Conservation (phyloP, 2,113 vertebrate genomes). For the Melanocharis versteri region DNA sequence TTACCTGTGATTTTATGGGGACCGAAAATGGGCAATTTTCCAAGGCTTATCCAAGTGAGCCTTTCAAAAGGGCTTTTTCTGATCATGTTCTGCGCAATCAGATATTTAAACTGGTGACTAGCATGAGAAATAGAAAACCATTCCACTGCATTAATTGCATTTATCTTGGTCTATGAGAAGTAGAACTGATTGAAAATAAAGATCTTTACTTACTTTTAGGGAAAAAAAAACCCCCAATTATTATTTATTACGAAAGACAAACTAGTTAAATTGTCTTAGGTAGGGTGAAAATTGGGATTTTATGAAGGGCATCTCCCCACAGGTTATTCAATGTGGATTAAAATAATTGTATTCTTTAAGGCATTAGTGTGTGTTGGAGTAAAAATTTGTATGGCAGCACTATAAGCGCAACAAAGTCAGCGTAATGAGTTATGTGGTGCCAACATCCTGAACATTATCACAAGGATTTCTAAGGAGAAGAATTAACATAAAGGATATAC, state of each 20-base stretch:
- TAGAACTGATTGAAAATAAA: neutral
- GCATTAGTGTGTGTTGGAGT: neutral
- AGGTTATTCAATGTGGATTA: neutral
- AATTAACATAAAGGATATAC: slow-evolving; percentile 47
- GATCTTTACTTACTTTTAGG: neutral
- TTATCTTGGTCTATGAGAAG: neutral
- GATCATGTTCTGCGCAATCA: neutral
- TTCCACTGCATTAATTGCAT: neutral
- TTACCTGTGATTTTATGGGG: neutral
- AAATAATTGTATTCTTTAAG: neutral
- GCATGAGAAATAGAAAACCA: neutral
- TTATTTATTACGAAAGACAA: neutral
- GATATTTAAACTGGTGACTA: neutral
- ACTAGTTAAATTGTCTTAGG: neutral
- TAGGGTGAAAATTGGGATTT: neutral
- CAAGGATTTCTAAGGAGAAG: slow-evolving; percentile 45
- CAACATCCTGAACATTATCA: slow-evolving; percentile 38
- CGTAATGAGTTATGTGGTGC: slow-evolving; percentile 8
- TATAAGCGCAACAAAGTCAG: neutral
- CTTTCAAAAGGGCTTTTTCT: neutral
- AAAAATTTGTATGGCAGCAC: slow-evolving; percentile 22
- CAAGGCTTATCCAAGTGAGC: neutral
- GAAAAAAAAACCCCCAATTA: neutral
- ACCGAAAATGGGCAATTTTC: neutral
- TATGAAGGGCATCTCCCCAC: neutral